These are phyloP conservation scores for Aquila chrysaetos DNA, from an alignment of 2,797 vertebrate genomes.

Conservation along the genomic window DNA sequence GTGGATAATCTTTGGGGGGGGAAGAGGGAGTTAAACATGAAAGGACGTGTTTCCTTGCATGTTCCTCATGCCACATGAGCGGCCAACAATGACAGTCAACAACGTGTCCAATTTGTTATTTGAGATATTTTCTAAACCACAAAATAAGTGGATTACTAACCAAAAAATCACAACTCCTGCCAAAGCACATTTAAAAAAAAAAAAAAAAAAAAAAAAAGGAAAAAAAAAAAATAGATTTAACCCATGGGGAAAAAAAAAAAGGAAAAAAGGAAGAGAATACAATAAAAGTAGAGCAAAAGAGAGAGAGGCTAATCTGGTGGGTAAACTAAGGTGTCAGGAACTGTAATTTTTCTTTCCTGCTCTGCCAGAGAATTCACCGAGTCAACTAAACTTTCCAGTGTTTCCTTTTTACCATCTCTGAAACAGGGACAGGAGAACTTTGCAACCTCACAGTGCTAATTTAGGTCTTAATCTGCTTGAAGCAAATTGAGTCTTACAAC, in stretches of 20 bases:
- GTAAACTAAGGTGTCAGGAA: background rate
- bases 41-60: background rate
- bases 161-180: constrained; percentile 39
- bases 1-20: background rate
- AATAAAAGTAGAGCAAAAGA: background rate
- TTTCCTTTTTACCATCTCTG: background rate
- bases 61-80: constrained; percentile 3
- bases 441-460: background rate
- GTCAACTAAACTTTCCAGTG: background rate
- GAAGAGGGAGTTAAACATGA: background rate
- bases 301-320: background rate
- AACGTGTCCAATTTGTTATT: constrained; percentile 20
- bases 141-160: constrained; percentile 57
- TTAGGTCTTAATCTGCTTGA: background rate
- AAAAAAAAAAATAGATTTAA: background rate
- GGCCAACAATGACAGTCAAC: constrained; percentile 24
- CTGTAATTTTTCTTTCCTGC: background rate
- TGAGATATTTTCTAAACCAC: constrained; percentile 29
- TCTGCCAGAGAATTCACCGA: background rate
- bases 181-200: background rate
- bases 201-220: background rate
- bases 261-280: background rate
- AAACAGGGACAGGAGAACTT: background rate
- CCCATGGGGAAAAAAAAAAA: background rate
- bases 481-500: background rate